These are phyloP conservation scores for Yponomeuta sedellus DNA, from an alignment of 2,888 invertebrate species.

Conservation along the genomic window DNA sequence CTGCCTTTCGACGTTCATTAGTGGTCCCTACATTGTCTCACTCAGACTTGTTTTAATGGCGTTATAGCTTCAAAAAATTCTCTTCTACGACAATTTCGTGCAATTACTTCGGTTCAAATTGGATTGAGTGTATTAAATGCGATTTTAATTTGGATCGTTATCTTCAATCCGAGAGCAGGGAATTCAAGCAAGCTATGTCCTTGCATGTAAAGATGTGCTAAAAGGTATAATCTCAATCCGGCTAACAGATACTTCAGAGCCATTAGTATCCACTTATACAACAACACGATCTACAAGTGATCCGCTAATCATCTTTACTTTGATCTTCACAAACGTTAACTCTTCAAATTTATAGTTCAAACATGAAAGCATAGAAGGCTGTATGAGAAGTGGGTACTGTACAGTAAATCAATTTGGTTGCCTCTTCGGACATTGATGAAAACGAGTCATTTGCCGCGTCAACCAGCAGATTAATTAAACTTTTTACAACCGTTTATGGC, in stretches of 20 bases:
- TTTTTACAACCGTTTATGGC: conserved; percentile 60
- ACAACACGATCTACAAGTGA: conserved; percentile 58
- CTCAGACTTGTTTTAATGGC: conserved; percentile 53
- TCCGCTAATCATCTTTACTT: conserved; percentile 61
- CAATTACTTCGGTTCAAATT: conserved; percentile 44
- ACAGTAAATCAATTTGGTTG: conserved; percentile 62
- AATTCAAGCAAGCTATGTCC: conserved; percentile 26
- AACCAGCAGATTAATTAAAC: conserved; percentile 66
- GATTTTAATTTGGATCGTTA: conserved; percentile 10
- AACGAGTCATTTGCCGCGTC: conserved; percentile 57
- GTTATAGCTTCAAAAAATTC: conserved; percentile 50
- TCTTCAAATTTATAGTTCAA: conserved; percentile 64
- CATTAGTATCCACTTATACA: conserved; percentile 58
- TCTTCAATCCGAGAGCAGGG: background rate
- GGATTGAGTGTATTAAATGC: conserved; percentile 21
- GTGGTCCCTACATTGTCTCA: conserved; percentile 54
- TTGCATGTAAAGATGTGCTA: conserved; percentile 57
- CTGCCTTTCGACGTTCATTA: conserved; percentile 58
- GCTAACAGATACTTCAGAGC: conserved; percentile 36
- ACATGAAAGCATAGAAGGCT: conserved; percentile 45
- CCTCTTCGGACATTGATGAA: conserved; percentile 60
- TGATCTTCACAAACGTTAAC: conserved; percentile 60
- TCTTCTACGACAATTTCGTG: conserved; percentile 51
- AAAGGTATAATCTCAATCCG: conserved; percentile 42
- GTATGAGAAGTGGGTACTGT: conserved; percentile 49